Conservation (phyloP, 2,888 invertebrate species). For the Agrochola litura region DNA sequence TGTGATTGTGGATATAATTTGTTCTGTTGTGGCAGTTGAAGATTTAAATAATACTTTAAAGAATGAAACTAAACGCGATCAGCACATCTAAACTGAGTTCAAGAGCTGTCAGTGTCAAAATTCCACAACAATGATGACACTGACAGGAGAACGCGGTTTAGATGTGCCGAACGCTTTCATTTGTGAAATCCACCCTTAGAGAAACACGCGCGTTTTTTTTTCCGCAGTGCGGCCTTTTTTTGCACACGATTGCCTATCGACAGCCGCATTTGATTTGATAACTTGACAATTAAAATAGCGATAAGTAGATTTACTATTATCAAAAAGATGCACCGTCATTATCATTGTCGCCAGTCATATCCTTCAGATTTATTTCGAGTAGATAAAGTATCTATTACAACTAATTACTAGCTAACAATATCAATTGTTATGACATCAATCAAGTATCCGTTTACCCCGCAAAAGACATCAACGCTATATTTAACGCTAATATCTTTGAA, state of each 20-base stretch:
- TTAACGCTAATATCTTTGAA: conserved; percentile 13
- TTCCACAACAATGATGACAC: not conserved
- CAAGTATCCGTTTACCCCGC: not conserved
- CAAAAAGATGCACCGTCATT: not conserved
- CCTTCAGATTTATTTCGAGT: not conserved
- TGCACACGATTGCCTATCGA: not conserved
- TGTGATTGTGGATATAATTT: no score
- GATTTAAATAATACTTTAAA: no score
- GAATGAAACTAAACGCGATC: no score
- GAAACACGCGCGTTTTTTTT: not conserved
- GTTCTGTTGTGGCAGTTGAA: no score
- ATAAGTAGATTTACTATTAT: not conserved
- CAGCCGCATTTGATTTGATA: no score
- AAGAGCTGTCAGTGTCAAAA: not conserved
- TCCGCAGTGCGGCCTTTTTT: conserved; percentile 12
- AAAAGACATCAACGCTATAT: conserved; percentile 11
- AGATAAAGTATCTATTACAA: not conserved
- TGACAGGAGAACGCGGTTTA: not conserved
- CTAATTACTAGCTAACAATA: conserved; percentile 13
- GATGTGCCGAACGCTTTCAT: not conserved
- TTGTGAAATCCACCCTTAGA: not conserved
- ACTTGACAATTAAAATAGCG: not conserved
- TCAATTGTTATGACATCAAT: conserved; percentile 20
- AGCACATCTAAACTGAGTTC: no score
- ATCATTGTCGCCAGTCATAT: not conserved